A percentile compares a stretch with the other conserved stretches of the same genome.
Conservation (phyloP, 2,888 invertebrate species). For the Mesorhabditis spiculigera region DNA sequence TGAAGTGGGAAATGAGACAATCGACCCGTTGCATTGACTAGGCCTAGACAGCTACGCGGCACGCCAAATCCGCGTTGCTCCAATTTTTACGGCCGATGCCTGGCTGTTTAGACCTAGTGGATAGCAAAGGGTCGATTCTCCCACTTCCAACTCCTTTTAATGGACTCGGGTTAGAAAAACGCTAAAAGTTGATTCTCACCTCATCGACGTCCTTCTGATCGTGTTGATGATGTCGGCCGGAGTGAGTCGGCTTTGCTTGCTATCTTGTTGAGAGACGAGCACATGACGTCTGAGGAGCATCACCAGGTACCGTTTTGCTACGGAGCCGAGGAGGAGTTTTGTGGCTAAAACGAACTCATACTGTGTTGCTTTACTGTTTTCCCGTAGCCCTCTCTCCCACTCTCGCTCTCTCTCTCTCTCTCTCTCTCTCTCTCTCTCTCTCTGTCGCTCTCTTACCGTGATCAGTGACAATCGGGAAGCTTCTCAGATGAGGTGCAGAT, state of each 20-base stretch:
- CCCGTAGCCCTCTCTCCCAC: neutral
- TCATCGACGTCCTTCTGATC: conserved; percentile 37
- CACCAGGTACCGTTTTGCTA: conserved; percentile 34
- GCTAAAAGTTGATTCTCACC: conserved; percentile 13
- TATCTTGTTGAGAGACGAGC: conserved; percentile 34
- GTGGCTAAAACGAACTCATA: conserved; percentile 21
- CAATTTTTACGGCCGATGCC: too few species aligned
- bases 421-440: neutral
- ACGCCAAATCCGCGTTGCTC: too few species aligned
- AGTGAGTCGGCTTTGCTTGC: conserved; percentile 29
- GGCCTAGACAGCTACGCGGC: too few species aligned
- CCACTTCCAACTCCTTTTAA: neutral
- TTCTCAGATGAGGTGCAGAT: conserved; percentile 32
- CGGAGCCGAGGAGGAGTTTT: conserved; percentile 38
- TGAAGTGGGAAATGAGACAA: too few species aligned
- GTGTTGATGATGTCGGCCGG: conserved; percentile 41
- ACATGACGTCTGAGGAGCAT: conserved; percentile 36
- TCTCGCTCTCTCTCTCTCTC: neutral
- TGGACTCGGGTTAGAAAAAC: neutral
- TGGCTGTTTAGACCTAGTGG: neutral
- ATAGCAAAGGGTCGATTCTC: neutral
- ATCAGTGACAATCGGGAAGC: conserved; percentile 43
- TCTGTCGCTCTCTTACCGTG: conserved; percentile 17
- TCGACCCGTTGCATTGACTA: too few species aligned
- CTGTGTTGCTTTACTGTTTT: neutral